A percentile compares a stretch with the other conserved stretches of the same genome.
Evolutionary conservation across 2,113 vertebrate species (phyloP).

Genomic region (Gallinago paraguaiae): DNA sequence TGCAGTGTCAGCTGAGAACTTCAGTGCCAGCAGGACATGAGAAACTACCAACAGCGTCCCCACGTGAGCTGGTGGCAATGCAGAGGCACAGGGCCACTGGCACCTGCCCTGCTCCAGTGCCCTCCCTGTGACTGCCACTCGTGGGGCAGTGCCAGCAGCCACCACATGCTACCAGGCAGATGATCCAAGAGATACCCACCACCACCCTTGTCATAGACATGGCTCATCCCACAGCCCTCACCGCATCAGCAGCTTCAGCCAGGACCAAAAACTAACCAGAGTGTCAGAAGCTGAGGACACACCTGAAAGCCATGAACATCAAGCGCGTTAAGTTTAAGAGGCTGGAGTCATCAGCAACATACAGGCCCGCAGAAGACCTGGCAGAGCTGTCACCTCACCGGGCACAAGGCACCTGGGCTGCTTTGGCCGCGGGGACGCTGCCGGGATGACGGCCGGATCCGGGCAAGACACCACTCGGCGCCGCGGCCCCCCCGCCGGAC

Average conservation of each 20-base stretch:
- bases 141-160: accelerated
- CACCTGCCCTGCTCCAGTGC: neutral
- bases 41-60: neutral
- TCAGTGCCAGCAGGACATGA: neutral
- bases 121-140: neutral
- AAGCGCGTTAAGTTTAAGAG: neutral
- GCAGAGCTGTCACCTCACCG: neutral
- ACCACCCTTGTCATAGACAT: neutral
- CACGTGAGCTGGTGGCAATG: accelerated
- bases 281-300: neutral
- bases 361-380: neutral
- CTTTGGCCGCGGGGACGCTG: neutral
- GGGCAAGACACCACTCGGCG: neutral
- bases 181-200: accelerated
- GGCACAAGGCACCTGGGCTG: neutral
- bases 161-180: accelerated
- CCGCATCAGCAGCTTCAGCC: neutral
- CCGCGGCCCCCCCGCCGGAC: neutral
- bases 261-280: neutral
- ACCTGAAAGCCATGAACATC: neutral
- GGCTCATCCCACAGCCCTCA: neutral
- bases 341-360: neutral
- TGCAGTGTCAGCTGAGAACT: neutral
- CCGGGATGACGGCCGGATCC: neutral
- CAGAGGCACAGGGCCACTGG: accelerated